These are phyloP conservation scores for Cephus runcator DNA, from an alignment of 2,888 invertebrate genomes.

Conservation along the genomic window DNA sequence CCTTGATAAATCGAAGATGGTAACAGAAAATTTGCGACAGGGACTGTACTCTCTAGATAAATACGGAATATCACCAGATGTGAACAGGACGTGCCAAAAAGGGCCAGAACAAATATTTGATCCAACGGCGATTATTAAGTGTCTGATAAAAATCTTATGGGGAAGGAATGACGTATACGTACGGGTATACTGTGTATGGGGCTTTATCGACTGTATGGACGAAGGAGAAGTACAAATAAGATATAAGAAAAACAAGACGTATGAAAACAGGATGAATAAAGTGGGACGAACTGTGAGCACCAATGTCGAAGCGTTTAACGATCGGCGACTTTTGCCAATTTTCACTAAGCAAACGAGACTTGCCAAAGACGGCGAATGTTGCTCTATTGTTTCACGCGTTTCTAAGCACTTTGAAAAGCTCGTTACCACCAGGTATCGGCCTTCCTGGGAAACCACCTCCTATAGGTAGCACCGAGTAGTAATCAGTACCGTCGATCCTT, in stretches of 20 bases:
- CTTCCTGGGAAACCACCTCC: background rate
- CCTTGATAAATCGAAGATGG: background rate
- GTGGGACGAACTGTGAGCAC: background rate
- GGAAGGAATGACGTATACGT: background rate
- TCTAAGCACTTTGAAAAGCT: background rate
- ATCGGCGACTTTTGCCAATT: background rate
- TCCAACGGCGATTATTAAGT: background rate
- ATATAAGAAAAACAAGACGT: background rate
- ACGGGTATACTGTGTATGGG: background rate
- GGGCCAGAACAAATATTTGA: background rate
- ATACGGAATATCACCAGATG: background rate
- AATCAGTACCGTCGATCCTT: conserved; percentile 42
- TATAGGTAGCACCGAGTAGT: conserved; percentile 16
- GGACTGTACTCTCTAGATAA: background rate
- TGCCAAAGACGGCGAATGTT: background rate
- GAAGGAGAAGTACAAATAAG: background rate
- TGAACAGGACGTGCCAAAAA: background rate
- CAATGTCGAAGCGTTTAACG: background rate
- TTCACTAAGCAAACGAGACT: background rate
- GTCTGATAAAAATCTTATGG: background rate
- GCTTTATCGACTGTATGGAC: background rate
- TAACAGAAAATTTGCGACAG: background rate
- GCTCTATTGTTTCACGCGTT: background rate
- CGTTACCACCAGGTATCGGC: background rate
- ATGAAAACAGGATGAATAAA: background rate